Evolutionary conservation across 2,888 invertebrate species (phyloP).

Genomic region (Spicauda simplicius): DNA sequence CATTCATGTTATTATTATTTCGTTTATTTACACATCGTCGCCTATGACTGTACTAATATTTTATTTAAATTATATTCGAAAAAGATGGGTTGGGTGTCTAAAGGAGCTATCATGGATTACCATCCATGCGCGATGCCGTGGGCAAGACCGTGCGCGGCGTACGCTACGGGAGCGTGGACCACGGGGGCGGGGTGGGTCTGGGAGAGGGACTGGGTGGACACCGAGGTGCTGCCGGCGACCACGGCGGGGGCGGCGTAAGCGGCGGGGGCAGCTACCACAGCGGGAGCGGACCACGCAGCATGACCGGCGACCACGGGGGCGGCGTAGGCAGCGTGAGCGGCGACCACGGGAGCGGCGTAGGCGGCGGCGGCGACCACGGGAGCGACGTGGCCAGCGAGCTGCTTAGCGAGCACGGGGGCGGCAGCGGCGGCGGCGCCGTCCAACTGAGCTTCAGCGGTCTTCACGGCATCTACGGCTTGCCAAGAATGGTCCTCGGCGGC

Average conservation of each 20-base stretch:
- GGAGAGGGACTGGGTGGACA: constrained; percentile 1
- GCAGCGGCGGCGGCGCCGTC: constrained; percentile 79
- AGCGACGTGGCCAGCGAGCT: constrained; percentile 68
- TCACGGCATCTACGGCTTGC: constrained; percentile 76
- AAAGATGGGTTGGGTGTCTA: constrained; percentile 62
- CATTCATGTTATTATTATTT: constrained; percentile 45
- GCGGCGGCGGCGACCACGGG: constrained; percentile 55
- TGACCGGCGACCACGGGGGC: constrained; percentile 57
- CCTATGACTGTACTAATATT: constrained; percentile 67
- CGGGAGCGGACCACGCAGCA: constrained; percentile 47
- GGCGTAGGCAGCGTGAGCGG: constrained; percentile 58
- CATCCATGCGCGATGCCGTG: constrained; percentile 58
- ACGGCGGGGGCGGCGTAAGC: constrained; percentile 55
- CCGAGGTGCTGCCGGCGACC: constrained; percentile 38
- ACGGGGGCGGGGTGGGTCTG: constrained; percentile 66
- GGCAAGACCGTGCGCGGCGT: constrained; percentile 46
- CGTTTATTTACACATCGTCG: constrained; percentile 83
- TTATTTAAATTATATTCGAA: constrained; percentile 75
- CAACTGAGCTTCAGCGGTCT: constrained; percentile 73
- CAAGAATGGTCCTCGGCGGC: constrained; percentile 79
- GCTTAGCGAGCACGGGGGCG: constrained; percentile 75
- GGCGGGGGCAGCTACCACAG: constrained; percentile 62
- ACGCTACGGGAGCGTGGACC: constrained; percentile 31
- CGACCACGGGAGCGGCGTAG: constrained; percentile 53
- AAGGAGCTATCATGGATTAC: constrained; percentile 76